These are phyloP conservation scores for Drosophila murphyi DNA, from an alignment of 1,140 invertebrate species.

Conservation along the genomic window DNA sequence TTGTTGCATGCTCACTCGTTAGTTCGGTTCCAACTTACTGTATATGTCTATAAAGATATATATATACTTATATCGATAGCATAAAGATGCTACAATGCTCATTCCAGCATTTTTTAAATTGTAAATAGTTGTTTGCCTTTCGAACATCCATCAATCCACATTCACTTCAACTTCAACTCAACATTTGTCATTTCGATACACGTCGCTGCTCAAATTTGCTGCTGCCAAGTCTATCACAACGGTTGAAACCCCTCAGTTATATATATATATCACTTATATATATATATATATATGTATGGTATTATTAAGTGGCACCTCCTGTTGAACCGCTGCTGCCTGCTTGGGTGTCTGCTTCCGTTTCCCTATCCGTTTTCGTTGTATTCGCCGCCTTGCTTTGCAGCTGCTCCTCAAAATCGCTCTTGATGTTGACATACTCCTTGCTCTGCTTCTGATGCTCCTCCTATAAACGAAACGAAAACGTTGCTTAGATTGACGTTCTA, in stretches of 20 bases:
- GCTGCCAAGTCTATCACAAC: constrained; percentile 46
- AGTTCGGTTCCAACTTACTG: constrained; percentile 47
- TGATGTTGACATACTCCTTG: constrained; percentile 76
- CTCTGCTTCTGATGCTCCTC: constrained; percentile 78
- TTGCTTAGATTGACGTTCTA: not conserved
- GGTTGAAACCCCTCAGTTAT: constrained; percentile 37
- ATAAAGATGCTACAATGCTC: not conserved
- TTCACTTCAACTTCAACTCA: not conserved
- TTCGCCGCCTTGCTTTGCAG: constrained; percentile 55
- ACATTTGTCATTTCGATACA: constrained; percentile 6
- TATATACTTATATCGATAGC: constrained; percentile 2
- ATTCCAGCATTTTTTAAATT: constrained; percentile 15
- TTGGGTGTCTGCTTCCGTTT: constrained; percentile 25
- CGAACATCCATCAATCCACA: not conserved
- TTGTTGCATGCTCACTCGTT: constrained; percentile 73
- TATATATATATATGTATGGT: not conserved
- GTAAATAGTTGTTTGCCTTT: constrained; percentile 7
- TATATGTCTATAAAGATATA: not conserved
- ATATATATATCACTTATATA: not conserved
- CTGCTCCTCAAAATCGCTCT: constrained; percentile 78
- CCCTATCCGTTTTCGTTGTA: constrained; percentile 39
- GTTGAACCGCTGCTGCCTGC: constrained; percentile 1
- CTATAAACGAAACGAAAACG: constrained; percentile 28
- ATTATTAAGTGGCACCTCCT: not conserved
- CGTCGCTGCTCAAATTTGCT: not conserved